Evolutionary conservation across 2,888 invertebrate species (phyloP), one percentile per base, ranked within the genome.

Genomic region (Erebia palarica): DNA sequence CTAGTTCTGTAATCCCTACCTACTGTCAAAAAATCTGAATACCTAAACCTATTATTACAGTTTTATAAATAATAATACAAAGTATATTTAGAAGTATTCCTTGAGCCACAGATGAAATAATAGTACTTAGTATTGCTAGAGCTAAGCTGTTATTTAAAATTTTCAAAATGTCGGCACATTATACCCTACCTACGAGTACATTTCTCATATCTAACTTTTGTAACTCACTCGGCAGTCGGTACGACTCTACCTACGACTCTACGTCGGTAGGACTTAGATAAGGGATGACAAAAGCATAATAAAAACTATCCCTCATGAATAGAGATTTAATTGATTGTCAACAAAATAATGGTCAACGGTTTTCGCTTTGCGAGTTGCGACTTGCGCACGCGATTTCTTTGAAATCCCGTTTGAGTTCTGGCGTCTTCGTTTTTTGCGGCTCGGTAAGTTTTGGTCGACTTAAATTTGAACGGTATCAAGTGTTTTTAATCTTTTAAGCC

Each of bases 371-470:
- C 78, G 78, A 76, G 80, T 77, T 75, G 84, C 78, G 78, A 76
- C 81, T 77, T 75, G 84, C 79, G 81, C 86, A 84, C 81, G 84
- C 81, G 82, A 83, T 84, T 85, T 83, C 85, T 83, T 86, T 83
- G 86, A 86, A 85, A 82, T 82, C 84, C 82, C 81, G 82, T 81
- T 85, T 82, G 82, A 75, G 75, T 79, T 81, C 76, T 65, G 73
- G 72, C 69, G 75, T 76, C 74, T 83, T 82, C 83, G 81, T 85
- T 88, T 86, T 78, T 77, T 77, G 73, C 65, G 66, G 82, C 84
- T 82, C 74, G 76, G 79, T 83, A 79, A 83, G 84, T 82, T 82
- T 65, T 42, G 36, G 16, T 42, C 84, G 78, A 53, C 64, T 53
- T 59, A 16, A 55, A 55, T 42, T 51, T 68, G 61, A 49, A 64